Conservation (phyloP, 64 coral and sea anemone genomes). For the Porites lutea region DNA sequence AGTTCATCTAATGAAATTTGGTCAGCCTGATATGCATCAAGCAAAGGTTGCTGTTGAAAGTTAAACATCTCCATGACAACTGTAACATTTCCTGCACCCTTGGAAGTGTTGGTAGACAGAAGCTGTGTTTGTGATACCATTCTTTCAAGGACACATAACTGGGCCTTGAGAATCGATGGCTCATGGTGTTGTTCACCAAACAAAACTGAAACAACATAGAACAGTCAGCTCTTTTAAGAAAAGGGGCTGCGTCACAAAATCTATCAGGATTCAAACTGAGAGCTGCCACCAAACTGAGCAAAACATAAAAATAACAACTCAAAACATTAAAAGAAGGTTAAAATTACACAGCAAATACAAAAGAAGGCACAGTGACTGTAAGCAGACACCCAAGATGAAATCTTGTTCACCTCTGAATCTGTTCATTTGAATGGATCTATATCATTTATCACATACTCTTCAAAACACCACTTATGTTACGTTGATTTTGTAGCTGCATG, state of each 20-base stretch:
- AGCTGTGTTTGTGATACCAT: slow-evolving; percentile 70
- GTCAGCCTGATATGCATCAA: slow-evolving; percentile 78
- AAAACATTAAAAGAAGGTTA: too few species aligned
- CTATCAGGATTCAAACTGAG: too few species aligned
- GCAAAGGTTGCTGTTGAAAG: slow-evolving; percentile 67
- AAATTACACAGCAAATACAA: too few species aligned
- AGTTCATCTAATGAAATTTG: slow-evolving; percentile 77
- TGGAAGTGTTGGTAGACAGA: neutral
- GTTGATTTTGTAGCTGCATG: too few species aligned
- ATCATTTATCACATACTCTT: too few species aligned
- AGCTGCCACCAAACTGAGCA: too few species aligned
- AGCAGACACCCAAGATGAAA: too few species aligned
- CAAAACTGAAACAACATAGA: slow-evolving; percentile 61
- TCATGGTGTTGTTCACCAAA: slow-evolving; percentile 91
- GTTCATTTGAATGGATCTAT: too few species aligned
- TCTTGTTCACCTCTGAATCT: too few species aligned
- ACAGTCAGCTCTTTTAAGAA: neutral
- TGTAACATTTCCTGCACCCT: slow-evolving; percentile 31
- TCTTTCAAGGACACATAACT: slow-evolving; percentile 86
- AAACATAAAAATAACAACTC: too few species aligned
- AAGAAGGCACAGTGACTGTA: too few species aligned
- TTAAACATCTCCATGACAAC: slow-evolving; percentile 90
- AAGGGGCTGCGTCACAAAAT: neutral
- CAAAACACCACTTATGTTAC: too few species aligned
- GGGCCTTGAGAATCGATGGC: slow-evolving; percentile 77